Evolutionary conservation across 2,797 vertebrate species (phyloP).

Genomic region (Tamandua tetradactyla): DNA sequence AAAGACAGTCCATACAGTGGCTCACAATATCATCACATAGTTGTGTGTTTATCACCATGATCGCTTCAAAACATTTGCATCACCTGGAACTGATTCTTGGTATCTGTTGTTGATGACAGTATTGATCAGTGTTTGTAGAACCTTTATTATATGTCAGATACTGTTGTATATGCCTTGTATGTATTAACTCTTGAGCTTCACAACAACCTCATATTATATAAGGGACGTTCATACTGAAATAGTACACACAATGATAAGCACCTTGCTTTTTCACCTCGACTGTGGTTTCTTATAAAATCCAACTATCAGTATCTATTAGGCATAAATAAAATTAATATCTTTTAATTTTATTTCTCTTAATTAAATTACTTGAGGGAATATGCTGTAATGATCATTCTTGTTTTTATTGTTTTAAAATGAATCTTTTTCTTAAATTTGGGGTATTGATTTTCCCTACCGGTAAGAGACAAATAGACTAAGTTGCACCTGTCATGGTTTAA

Average conservation of each 20-base stretch:
- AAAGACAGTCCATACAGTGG: too few species aligned
- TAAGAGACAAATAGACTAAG: slow-evolving; percentile 7
- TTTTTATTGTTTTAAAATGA: slow-evolving; percentile 25
- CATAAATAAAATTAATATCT: not conserved
- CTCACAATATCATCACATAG: too few species aligned
- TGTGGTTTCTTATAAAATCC: slow-evolving; percentile 36
- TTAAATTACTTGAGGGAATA: slow-evolving; percentile 44
- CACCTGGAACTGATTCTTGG: not conserved
- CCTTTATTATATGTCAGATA: slow-evolving; percentile 15
- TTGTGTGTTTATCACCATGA: too few species aligned
- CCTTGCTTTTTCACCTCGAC: not conserved
- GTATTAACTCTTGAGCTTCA: slow-evolving; percentile 31
- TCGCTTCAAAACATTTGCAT: too few species aligned
- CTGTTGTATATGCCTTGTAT: not conserved
- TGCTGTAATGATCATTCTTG: not conserved
- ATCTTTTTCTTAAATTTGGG: not conserved
- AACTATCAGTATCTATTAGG: not conserved
- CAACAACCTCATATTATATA: not conserved
- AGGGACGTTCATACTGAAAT: not conserved
- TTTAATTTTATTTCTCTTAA: slow-evolving; percentile 51
- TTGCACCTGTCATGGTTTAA: not conserved
- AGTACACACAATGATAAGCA: not conserved
- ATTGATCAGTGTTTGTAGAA: slow-evolving; percentile 30
- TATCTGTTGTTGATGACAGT: slow-evolving; percentile 5
- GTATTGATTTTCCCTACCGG: not conserved